Evolutionary conservation across 37 sponge, comb jelly and placozoan genomes (phyloP).

Genomic region (Theonella swinhoei): DNA sequence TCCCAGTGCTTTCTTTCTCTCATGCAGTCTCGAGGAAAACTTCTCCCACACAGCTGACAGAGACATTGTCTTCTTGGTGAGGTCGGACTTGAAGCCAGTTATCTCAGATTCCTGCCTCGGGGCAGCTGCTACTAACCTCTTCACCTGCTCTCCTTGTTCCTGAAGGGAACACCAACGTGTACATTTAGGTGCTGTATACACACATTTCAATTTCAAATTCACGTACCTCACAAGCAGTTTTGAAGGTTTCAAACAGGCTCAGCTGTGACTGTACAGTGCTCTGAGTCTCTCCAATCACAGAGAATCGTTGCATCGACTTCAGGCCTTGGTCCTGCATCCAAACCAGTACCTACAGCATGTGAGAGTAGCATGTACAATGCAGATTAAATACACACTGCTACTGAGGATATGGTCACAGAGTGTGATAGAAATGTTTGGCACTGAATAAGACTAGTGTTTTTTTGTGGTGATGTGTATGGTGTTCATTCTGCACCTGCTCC

Average conservation of each 20-base stretch:
- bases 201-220: not conserved
- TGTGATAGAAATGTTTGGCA: too few relatives aligned
- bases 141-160: conserved; percentile 7
- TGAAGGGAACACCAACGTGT: conserved; percentile 1
- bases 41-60: conserved; percentile 53
- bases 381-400: too few relatives aligned
- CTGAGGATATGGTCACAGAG: too few relatives aligned
- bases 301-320: conserved; percentile 24
- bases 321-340: conserved; percentile 51
- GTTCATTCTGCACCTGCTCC: conserved; percentile 29
- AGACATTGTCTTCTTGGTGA: conserved; percentile 30
- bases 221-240: conserved; percentile 20
- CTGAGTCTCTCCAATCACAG: conserved; percentile 17
- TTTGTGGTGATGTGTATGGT: too few relatives aligned
- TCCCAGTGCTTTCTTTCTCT: conserved; percentile 26
- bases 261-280: conserved; percentile 18
- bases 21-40: conserved; percentile 36
- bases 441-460: too few relatives aligned
- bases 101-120: conserved; percentile 29
- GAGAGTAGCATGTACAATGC: not conserved
- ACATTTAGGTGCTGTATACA: not conserved
- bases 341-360: conserved; percentile 9
- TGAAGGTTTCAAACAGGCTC: conserved; percentile 31
- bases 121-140: not conserved
- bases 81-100: conserved; percentile 36